Conservation (phyloP, 2,888 invertebrate species). For the Plagodis dolabraria region DNA sequence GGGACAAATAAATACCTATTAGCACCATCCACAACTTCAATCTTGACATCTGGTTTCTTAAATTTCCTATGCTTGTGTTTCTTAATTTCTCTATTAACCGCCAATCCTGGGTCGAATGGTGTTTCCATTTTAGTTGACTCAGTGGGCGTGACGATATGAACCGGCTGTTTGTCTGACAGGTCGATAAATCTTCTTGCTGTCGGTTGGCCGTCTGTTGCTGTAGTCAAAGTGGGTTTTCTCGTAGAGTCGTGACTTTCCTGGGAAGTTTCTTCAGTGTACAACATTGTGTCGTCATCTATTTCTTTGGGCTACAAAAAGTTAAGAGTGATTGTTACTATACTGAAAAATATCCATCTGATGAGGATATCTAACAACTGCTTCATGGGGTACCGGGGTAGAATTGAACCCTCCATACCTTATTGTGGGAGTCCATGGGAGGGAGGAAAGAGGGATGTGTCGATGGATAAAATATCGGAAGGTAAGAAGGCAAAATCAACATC, state of each 20-base stretch:
- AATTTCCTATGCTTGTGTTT: constrained; percentile 27
- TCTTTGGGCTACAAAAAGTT: constrained; percentile 1
- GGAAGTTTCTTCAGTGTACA: neutral
- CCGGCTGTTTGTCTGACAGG: neutral
- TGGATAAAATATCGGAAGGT: too few species aligned
- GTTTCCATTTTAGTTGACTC: neutral
- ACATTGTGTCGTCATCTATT: neutral
- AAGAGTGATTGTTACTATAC: too few species aligned
- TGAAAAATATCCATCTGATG: too few species aligned
- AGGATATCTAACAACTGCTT: too few species aligned
- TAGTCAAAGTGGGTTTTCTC: neutral
- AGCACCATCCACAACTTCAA: constrained; percentile 30
- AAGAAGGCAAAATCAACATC: too few species aligned
- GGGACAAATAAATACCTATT: constrained; percentile 11
- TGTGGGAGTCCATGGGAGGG: too few species aligned
- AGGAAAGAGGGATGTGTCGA: too few species aligned
- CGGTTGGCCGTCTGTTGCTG: neutral
- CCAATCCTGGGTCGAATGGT: neutral
- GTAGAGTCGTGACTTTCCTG: neutral
- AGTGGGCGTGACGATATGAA: neutral
- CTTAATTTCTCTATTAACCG: neutral
- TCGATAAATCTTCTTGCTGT: neutral
- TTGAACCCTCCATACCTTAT: too few species aligned
- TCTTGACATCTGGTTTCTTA: constrained; percentile 34
- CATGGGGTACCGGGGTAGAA: too few species aligned